These are phyloP conservation scores for Drosophila erecta DNA, from an alignment of 1,140 invertebrate species.

Conservation along the genomic window DNA sequence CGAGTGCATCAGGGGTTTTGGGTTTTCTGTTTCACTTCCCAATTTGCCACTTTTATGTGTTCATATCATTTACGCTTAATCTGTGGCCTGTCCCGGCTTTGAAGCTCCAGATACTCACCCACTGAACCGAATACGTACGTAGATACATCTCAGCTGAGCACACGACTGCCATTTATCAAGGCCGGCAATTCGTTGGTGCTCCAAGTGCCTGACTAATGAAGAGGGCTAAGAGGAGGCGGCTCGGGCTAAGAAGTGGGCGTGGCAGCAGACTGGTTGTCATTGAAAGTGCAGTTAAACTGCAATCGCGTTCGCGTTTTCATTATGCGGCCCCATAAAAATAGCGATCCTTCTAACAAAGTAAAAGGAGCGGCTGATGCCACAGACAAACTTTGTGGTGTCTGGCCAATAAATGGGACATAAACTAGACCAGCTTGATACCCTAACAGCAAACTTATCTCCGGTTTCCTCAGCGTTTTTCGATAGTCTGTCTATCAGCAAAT, in stretches of 20 bases:
- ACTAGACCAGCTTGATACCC: constrained; percentile 21
- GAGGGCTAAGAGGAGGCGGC: background rate
- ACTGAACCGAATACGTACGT: background rate
- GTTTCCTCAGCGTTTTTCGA: too few species aligned
- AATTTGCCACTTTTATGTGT: constrained; percentile 69
- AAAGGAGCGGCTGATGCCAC: constrained; percentile 33
- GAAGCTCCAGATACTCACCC: background rate
- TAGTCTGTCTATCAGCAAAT: too few species aligned
- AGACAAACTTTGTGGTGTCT: constrained; percentile 33
- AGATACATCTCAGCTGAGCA: constrained; percentile 29
- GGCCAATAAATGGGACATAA: background rate
- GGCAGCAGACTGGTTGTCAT: constrained; percentile 41
- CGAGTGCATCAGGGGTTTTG: constrained; percentile 9
- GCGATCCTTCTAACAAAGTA: constrained; percentile 24
- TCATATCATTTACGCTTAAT: constrained; percentile 66
- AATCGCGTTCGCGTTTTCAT: constrained; percentile 74
- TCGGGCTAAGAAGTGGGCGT: background rate
- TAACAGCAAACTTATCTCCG: background rate
- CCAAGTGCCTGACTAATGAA: constrained; percentile 51
- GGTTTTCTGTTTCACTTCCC: constrained; percentile 34
- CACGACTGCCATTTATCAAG: constrained; percentile 58
- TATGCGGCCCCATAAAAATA: constrained; percentile 67
- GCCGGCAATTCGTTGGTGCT: constrained; percentile 54
- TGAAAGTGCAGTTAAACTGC: constrained; percentile 79
- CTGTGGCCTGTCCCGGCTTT: constrained; percentile 36